phyloP scores from a whole-genome alignment of 2,888 invertebrate genomes.

The Phlogophora meticulosa region DNA sequence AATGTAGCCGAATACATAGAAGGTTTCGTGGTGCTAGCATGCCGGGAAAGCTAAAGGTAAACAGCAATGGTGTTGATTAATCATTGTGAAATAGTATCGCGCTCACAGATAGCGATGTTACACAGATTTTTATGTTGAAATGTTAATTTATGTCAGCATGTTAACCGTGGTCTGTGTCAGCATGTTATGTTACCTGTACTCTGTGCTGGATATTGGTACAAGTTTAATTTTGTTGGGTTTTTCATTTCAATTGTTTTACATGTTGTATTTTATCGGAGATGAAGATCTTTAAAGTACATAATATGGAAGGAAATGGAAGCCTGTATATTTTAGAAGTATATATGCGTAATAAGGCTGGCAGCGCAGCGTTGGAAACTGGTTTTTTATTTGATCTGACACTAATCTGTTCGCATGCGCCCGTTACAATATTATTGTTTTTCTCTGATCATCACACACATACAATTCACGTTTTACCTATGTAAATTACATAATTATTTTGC shows the following conservation, averaged over 20 bases:
- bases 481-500: too few species aligned
- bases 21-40: constrained; percentile 45
- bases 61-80: constrained; percentile 83
- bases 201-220: constrained; percentile 11
- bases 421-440: too few species aligned
- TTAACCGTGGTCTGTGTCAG: constrained; percentile 49
- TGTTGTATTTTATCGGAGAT: constrained; percentile 11
- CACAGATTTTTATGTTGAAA: constrained; percentile 75
- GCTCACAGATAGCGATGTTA: constrained; percentile 71
- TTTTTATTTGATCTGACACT: too few species aligned
- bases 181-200: constrained; percentile 37
- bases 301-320: constrained; percentile 3
- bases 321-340: constrained; percentile 2
- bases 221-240: constrained; percentile 23
- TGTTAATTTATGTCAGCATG: constrained; percentile 72
- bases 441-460: too few species aligned
- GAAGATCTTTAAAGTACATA: constrained; percentile 1
- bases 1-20: background rate
- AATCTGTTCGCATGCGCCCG: too few species aligned
- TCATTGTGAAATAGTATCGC: constrained; percentile 80
- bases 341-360: too few species aligned
- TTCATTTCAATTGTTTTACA: constrained; percentile 47
- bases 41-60: constrained; percentile 81
- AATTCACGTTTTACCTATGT: too few species aligned
- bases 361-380: too few species aligned